Evolutionary conservation across 2,888 invertebrate species (phyloP).

Genomic region (Perdita meconis): DNA sequence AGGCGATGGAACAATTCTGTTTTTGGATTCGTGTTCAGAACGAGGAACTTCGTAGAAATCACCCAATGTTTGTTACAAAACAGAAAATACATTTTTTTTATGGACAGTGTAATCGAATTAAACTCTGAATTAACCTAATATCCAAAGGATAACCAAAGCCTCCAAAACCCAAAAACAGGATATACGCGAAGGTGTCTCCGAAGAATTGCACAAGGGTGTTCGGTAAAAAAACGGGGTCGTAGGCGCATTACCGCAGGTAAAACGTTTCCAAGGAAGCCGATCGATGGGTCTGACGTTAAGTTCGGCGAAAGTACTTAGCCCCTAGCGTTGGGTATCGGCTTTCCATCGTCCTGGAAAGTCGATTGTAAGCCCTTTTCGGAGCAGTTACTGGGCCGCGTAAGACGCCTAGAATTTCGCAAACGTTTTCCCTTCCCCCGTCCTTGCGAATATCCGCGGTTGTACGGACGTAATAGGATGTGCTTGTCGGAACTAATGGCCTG

Average conservation of each 20-base stretch:
- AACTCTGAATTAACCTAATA: too few species aligned
- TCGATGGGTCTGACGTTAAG: slow-evolving; percentile 21
- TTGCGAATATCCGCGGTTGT: slow-evolving; percentile 25
- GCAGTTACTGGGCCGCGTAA: slow-evolving; percentile 20
- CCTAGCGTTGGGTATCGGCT: slow-evolving; percentile 37
- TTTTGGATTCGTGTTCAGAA: too few species aligned
- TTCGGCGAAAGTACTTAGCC: slow-evolving; percentile 25
- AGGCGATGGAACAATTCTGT: too few species aligned
- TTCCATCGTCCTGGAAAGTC: slow-evolving; percentile 42
- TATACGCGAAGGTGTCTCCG: too few species aligned
- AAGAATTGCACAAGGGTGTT: too few species aligned
- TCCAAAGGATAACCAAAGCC: too few species aligned
- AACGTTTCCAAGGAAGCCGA: slow-evolving; percentile 15
- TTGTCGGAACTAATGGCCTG: slow-evolving; percentile 63
- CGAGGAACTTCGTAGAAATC: too few species aligned
- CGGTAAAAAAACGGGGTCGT: slow-evolving; percentile 13
- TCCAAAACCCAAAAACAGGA: too few species aligned
- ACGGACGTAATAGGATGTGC: slow-evolving; percentile 57
- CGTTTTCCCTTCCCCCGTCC: slow-evolving; percentile 22
- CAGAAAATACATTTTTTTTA: too few species aligned
- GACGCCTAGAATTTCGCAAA: slow-evolving; percentile 7
- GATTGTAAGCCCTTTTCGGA: slow-evolving; percentile 41
- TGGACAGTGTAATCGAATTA: too few species aligned
- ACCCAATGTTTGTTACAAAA: too few species aligned
- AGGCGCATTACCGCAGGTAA: slow-evolving; percentile 15